These are phyloP conservation scores for Drosophila percnosoma DNA, from an alignment of 2,888 invertebrate genomes.

Conservation along the genomic window DNA sequence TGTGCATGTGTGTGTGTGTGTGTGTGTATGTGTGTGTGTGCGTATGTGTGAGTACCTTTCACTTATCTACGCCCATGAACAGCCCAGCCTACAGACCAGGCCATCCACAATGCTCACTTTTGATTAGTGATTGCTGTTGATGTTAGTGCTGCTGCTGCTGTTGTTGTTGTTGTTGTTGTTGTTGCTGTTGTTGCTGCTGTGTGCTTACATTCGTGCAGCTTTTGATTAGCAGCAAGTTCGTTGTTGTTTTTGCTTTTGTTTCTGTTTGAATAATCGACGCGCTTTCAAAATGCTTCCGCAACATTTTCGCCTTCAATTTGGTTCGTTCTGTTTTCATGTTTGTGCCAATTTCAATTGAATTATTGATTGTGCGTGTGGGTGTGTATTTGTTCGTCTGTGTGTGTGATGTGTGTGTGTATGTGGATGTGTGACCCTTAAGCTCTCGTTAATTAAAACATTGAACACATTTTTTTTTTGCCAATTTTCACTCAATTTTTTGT, in stretches of 20 bases:
- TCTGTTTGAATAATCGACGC: conserved; percentile 53
- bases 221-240: conserved; percentile 72
- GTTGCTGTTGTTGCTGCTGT: conserved; percentile 19
- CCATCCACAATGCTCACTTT: conserved; percentile 47
- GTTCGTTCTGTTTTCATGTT: conserved; percentile 10
- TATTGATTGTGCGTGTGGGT: conserved; percentile 59
- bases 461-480: conserved; percentile 5
- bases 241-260: conserved; percentile 23
- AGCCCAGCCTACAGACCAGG: not conserved
- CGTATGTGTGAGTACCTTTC: conserved; percentile 40
- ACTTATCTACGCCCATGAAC: conserved; percentile 36
- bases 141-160: conserved; percentile 8
- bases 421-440: not conserved
- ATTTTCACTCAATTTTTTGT: conserved; percentile 32
- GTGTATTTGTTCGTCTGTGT: not conserved
- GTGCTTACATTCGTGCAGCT: conserved; percentile 65
- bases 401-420: conserved; percentile 15
- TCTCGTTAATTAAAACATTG: conserved; percentile 1
- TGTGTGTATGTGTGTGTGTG: conserved; percentile 13
- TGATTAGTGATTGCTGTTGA: conserved; percentile 62
- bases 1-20: conserved; percentile 18
- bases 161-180: conserved; percentile 12
- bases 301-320: conserved; percentile 29
- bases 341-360: conserved; percentile 55
- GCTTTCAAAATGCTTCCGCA: conserved; percentile 60